Evolutionary conservation across 2,888 invertebrate species (phyloP), one percentile per base, ranked within the genome.

Genomic region (Scotopteryx bipunctaria): DNA sequence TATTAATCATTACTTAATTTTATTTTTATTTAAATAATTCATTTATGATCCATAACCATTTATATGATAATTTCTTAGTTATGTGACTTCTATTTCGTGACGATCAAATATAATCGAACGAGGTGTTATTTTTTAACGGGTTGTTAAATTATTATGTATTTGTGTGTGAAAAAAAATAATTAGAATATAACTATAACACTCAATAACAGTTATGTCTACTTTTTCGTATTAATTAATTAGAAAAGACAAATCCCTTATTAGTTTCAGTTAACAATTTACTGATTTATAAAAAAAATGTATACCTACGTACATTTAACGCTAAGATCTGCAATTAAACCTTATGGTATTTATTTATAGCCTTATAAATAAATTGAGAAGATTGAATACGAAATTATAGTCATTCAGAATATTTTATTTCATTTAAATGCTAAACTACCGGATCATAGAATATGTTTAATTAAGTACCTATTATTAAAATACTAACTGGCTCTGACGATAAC

Each of bases 341-440:
- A 42, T 41, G 33, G 54, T 9, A 40, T 29, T 32, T 51, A 55
- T 49, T 55, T 31, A 49, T 36, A 31, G 50, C 46, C 33, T 25
- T 40, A n/a, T 38, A 37, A 55, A 60, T 52, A 55, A 58, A 40
- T 41, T 44, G 35, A 21, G 46, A 52, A 47, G 51, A 47, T 38
- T 47, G 46, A 63, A 59, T 59, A 62, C 53, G 55, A 55, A 53
- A 63, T 50, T 44, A 58, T 38, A 45, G 49, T 44, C 48, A 57
- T 49, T 52, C 15, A 3, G 38, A 42, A 38, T 52, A 25, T 62
- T 66, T 63, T 55, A 71, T 64, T 51, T 55, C 48, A 52, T 62
- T 60, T 66, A 57, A 46, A 69, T 71, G 67, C 54, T 60, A 65
- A 66, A 66, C 57, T 55, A 59, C 11, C 38, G 57, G 52, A 43